Evolutionary conservation across 1,140 invertebrate species (phyloP).

Genomic region (Drosophila yakuba): DNA sequence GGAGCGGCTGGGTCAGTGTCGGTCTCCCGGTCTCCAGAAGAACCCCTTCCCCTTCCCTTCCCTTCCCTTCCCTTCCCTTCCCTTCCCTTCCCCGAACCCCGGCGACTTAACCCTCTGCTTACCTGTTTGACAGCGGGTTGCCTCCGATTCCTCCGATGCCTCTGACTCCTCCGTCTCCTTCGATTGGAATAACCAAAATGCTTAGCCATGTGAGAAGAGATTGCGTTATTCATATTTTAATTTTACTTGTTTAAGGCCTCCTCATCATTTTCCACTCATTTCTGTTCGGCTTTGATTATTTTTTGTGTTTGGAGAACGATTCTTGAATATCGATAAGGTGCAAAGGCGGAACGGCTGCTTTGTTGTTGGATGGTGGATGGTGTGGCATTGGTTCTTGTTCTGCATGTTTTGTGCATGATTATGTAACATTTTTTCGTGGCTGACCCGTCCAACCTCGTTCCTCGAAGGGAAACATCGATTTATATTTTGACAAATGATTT

Average conservation of each 20-base stretch:
- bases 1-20: conserved; percentile 30
- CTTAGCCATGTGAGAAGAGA: conserved; percentile 80
- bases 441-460: conserved; percentile 20
- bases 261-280: conserved; percentile 23
- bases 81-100: background rate
- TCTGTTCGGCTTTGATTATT: conserved; percentile 36
- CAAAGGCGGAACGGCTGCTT: conserved; percentile 61
- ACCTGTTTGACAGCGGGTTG: conserved; percentile 80
- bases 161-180: no score
- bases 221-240: conserved; percentile 83
- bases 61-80: background rate
- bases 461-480: conserved; percentile 60
- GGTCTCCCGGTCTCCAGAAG: conserved; percentile 1
- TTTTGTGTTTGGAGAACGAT: conserved; percentile 64
- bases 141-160: background rate
- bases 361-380: conserved; percentile 35
- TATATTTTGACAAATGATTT: conserved; percentile 82
- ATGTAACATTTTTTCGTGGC: conserved; percentile 66
- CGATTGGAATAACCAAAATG: conserved; percentile 41
- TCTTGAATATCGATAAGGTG: conserved; percentile 81
- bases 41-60: background rate
- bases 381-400: conserved; percentile 34
- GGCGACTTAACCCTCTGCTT: conserved; percentile 32
- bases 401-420: conserved; percentile 68
- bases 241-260: conserved; percentile 69